A percentile compares a stretch with the other conserved stretches of the same genome.
phyloP scores from a whole-genome alignment of 2,888 invertebrate species.

The Brachyptera putata region DNA sequence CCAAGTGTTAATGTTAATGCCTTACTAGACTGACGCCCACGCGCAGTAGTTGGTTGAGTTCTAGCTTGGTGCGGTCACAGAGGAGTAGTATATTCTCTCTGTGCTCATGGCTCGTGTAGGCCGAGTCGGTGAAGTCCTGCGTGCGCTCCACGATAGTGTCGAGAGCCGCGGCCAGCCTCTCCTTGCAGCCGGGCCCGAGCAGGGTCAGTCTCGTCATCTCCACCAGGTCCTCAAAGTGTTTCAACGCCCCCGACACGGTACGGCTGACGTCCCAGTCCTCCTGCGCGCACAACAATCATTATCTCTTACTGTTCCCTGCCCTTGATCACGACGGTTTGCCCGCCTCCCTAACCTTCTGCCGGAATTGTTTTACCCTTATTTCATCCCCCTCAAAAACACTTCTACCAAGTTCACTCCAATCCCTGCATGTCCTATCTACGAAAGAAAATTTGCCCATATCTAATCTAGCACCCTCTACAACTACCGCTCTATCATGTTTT shows the following conservation, averaged over 20 bases:
- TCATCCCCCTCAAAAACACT: no score
- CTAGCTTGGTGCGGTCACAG: constrained; percentile 83
- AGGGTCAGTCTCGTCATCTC: constrained; percentile 82
- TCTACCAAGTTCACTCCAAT: no score
- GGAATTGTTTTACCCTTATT: no score
- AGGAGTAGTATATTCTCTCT: constrained; percentile 88
- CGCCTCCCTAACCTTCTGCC: no score
- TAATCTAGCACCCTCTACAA: no score
- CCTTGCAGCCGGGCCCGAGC: constrained; percentile 60
- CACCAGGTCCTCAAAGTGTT: constrained; percentile 79
- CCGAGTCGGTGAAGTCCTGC: constrained; percentile 98
- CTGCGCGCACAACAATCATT: no score
- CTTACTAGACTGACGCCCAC: constrained; percentile 78
- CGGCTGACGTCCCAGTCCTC: constrained; percentile 61
- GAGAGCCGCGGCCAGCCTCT: constrained; percentile 79
- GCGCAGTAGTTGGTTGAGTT: constrained; percentile 85
- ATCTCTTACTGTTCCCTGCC: constrained; percentile 43
- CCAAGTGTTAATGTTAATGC: no score
- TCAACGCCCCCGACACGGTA: constrained; percentile 76
- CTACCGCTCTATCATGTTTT: no score
- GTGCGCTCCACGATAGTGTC: constrained; percentile 91
- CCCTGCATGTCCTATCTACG: no score
- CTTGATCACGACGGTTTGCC: no score
- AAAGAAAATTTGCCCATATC: no score
- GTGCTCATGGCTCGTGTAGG: constrained; percentile 96